Evolutionary conservation across 2,797 vertebrate genomes (phyloP).

Genomic region (Trematomus bernacchii): DNA sequence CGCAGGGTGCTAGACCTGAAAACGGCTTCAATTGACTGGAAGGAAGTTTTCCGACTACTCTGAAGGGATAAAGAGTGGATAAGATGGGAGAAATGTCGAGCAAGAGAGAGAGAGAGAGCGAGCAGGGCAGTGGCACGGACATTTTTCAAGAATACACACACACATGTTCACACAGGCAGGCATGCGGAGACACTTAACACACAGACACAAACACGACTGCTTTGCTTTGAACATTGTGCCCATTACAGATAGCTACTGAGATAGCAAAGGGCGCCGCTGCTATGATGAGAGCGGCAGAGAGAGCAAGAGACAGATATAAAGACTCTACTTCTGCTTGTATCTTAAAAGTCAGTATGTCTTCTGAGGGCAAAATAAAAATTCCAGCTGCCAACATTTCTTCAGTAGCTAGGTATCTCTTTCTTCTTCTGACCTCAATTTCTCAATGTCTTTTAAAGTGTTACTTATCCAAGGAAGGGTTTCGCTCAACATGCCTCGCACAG

Average conservation of each 20-base stretch:
- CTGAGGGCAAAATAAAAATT: slow-evolving; percentile 48
- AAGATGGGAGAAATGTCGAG: not conserved
- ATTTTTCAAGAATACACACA: slow-evolving; percentile 46
- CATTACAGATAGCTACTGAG: slow-evolving; percentile 68
- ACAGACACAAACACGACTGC: slow-evolving; percentile 55
- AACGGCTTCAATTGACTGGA: slow-evolving; percentile 75
- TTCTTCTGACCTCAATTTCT: slow-evolving; percentile 59
- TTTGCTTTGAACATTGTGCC: slow-evolving; percentile 69
- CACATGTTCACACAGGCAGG: slow-evolving; percentile 24
- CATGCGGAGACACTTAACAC: slow-evolving; percentile 63
- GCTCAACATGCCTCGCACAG: slow-evolving; percentile 45
- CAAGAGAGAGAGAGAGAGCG: slow-evolving; percentile 16
- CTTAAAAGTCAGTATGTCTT: slow-evolving; percentile 57
- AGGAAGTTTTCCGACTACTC: slow-evolving; percentile 62
- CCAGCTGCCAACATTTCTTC: slow-evolving; percentile 47
- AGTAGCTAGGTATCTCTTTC: slow-evolving; percentile 47
- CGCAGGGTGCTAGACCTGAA: slow-evolving; percentile 61
- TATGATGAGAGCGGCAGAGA: slow-evolving; percentile 55
- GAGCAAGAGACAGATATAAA: slow-evolving; percentile 65
- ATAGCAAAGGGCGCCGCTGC: slow-evolving; percentile 66
- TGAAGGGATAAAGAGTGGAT: slow-evolving; percentile 35
- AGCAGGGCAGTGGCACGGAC: slow-evolving; percentile 32
- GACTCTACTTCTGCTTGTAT: slow-evolving; percentile 45
- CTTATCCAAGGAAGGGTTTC: slow-evolving; percentile 37
- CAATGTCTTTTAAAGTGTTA: slow-evolving; percentile 52